Conservation (phyloP, 2,888 invertebrate genomes). For the Vanessa cardui region DNA sequence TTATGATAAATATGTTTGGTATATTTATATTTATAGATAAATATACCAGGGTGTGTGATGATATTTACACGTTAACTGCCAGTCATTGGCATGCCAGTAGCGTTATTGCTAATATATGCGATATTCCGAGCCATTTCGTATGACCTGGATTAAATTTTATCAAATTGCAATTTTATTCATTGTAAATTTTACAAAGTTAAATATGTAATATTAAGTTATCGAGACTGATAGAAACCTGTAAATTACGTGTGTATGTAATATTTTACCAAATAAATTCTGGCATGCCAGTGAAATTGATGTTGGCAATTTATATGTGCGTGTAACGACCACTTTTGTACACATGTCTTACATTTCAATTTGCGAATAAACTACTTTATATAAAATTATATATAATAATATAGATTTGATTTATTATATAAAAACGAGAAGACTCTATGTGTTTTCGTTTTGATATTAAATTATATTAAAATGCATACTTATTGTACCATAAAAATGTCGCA, state of each 20-base stretch:
- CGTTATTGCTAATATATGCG: neutral
- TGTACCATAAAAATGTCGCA: too few relatives aligned
- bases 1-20: neutral
- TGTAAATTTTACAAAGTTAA: neutral
- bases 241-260: too few relatives aligned
- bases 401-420: too few relatives aligned
- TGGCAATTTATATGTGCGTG: neutral
- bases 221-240: too few relatives aligned
- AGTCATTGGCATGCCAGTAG: constrained; percentile 15
- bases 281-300: constrained; percentile 3
- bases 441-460: too few relatives aligned
- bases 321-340: neutral
- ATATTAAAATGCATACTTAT: too few relatives aligned
- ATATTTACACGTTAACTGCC: constrained; percentile 12
- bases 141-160: too few relatives aligned
- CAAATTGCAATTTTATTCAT: too few relatives aligned
- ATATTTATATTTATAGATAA: neutral
- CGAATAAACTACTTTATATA: too few relatives aligned
- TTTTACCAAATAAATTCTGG: neutral
- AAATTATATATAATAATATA: too few relatives aligned
- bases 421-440: too few relatives aligned
- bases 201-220: neutral
- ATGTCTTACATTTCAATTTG: neutral
- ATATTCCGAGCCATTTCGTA: neutral
- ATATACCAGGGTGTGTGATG: neutral